phyloP scores from a whole-genome alignment of 92 coral and sea anemone species.

The Zoanthus solanderi region DNA sequence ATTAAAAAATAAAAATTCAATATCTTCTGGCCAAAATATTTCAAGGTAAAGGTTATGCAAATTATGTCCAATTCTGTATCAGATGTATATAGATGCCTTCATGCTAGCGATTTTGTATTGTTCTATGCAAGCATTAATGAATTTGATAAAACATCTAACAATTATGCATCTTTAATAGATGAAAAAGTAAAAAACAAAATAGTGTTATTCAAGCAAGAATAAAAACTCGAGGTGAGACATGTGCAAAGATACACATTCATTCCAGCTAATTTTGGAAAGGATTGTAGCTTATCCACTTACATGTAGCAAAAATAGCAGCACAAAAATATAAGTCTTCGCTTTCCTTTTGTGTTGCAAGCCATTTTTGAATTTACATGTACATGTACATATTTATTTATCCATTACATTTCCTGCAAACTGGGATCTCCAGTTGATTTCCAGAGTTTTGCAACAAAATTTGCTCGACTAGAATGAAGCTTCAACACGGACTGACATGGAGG shows the following conservation, averaged over 20 bases:
- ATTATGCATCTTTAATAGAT: neutral
- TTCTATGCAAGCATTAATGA: neutral
- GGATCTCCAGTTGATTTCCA: no score
- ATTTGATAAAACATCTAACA: neutral
- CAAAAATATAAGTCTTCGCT: no score
- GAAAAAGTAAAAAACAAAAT: neutral
- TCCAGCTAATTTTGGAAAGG: neutral
- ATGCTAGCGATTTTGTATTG: neutral
- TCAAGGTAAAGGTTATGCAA: slow-evolving; percentile 3
- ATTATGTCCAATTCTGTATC: neutral
- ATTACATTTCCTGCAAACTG: no score
- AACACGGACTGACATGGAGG: no score
- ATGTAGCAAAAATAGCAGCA: neutral
- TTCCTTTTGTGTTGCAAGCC: no score
- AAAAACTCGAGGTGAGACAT: neutral
- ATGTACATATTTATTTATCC: no score
- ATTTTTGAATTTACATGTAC: no score
- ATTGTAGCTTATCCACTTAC: neutral
- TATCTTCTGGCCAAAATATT: neutral
- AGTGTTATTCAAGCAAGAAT: neutral
- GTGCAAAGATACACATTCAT: neutral
- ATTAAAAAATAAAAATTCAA: neutral
- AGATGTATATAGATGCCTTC: neutral
- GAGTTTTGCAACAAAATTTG: no score
- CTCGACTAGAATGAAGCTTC: no score